A percentile compares a stretch with the other conserved stretches of the same genome.
Conservation (phyloP, 2,797 vertebrate species). For the Crocodylus rhombifer region DNA sequence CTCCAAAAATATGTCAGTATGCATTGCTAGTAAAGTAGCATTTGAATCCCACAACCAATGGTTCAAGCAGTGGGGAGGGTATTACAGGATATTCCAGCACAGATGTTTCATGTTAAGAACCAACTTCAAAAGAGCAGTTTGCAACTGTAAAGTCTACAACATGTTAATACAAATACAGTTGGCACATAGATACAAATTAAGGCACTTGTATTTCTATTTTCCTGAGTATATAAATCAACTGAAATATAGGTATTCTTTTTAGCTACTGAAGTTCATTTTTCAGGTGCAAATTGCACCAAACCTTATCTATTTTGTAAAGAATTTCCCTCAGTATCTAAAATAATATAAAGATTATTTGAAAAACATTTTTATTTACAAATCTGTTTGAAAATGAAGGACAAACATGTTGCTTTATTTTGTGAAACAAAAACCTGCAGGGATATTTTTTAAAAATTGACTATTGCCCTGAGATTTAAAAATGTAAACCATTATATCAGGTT, state of each 20-base stretch:
- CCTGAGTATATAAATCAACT: neutral
- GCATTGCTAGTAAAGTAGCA: fast-evolving
- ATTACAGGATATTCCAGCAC: neutral
- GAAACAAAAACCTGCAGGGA: neutral
- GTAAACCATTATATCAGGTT: neutral
- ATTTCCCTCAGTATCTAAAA: neutral
- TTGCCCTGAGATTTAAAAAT: neutral
- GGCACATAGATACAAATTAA: neutral
- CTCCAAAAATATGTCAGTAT: neutral
- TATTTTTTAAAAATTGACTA: neutral
- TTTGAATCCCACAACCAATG: neutral
- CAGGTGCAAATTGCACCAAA: neutral
- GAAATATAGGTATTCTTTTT: neutral
- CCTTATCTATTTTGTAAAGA: neutral
- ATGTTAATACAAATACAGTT: neutral
- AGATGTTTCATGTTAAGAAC: neutral
- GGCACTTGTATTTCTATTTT: neutral
- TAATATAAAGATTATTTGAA: neutral
- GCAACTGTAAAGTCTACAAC: neutral
- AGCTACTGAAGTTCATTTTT: neutral
- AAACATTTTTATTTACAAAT: neutral
- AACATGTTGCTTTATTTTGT: neutral
- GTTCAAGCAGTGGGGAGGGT: neutral
- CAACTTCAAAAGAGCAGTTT: neutral
- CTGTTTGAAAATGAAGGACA: neutral